phyloP scores from a whole-genome alignment of 2,888 invertebrate species.

The Helobdella robusta region DNA sequence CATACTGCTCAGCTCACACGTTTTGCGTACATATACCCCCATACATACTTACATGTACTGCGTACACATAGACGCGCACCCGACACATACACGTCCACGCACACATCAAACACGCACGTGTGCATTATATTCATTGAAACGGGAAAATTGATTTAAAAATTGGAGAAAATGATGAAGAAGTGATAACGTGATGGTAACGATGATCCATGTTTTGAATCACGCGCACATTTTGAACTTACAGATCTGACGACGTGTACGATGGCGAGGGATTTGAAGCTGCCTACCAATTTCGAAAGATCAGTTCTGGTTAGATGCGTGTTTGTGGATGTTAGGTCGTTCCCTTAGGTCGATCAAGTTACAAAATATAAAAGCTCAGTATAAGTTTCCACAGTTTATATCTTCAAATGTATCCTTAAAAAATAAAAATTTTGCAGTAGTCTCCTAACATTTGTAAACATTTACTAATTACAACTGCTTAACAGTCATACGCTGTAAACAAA shows the following conservation, averaged over 20 bases:
- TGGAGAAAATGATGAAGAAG: no score
- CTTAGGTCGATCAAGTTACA: background rate
- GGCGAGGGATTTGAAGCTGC: slow-evolving; percentile 85
- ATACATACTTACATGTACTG: no score
- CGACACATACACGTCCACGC: no score
- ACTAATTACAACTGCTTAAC: background rate
- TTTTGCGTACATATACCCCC: no score
- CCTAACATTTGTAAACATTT: background rate
- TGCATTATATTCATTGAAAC: no score
- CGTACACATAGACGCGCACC: no score
- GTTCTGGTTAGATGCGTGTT: background rate
- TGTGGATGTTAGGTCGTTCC: background rate
- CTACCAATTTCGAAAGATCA: slow-evolving; percentile 63
- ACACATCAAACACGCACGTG: no score
- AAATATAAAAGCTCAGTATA: background rate
- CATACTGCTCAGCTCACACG: no score
- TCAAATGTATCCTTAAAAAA: background rate
- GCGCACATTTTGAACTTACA: no score
- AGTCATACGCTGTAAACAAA: background rate
- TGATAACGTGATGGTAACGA: no score
- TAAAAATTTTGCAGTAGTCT: background rate
- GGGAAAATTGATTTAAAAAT: no score
- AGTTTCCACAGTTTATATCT: background rate
- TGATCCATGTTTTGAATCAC: no score
- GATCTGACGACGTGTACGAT: slow-evolving; percentile 83